A percentile compares a stretch with the other conserved stretches of the same genome.
phyloP scores from a whole-genome alignment of 2,113 vertebrate species.

The Hipposideros armiger region DNA sequence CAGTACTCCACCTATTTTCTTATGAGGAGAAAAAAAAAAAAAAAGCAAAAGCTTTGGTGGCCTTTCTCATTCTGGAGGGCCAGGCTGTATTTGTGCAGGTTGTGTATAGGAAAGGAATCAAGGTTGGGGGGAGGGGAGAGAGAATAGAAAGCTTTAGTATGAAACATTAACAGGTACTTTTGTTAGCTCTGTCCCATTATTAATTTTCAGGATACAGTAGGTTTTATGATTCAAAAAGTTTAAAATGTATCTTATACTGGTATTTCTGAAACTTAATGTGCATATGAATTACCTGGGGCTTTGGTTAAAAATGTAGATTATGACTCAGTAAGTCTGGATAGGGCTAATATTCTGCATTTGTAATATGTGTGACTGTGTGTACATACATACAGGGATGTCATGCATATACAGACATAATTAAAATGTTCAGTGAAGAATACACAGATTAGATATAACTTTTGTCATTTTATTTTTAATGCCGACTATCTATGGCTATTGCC shows the following conservation, averaged over 20 bases:
- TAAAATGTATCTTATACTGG: background rate
- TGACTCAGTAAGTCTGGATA: background rate
- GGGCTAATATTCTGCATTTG: background rate
- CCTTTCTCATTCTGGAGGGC: background rate
- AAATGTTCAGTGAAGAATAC: background rate
- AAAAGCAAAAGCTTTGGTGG: background rate
- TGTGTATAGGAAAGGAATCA: background rate
- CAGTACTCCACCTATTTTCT: constrained; percentile 71
- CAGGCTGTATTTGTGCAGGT: background rate
- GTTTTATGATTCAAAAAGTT: background rate
- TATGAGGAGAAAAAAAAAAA: background rate
- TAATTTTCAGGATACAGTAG: constrained; percentile 10
- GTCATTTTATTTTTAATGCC: constrained; percentile 47
- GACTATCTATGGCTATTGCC: background rate
- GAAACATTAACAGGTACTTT: background rate
- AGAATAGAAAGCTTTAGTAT: background rate
- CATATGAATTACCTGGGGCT: background rate
- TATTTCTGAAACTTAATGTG: background rate
- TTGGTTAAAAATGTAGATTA: constrained; percentile 13
- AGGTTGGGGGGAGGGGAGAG: background rate
- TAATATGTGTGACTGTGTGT: background rate
- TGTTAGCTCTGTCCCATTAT: background rate
- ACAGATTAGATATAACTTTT: background rate
- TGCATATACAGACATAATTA: background rate
- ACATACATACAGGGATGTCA: background rate